phyloP scores from a whole-genome alignment of 2,888 invertebrate species.

The Bhutanitis thaidina region DNA sequence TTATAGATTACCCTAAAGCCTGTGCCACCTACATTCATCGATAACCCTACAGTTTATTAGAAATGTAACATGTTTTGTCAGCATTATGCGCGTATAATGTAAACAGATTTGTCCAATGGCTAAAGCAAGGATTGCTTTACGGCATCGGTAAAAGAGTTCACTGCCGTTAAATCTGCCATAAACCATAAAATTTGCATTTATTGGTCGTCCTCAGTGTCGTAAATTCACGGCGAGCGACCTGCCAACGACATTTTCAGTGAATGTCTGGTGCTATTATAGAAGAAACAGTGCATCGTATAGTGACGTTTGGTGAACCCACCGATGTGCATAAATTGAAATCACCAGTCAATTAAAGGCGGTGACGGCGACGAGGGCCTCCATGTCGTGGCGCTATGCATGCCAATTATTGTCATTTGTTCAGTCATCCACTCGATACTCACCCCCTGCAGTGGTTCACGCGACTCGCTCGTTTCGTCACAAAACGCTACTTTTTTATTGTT shows the following conservation, averaged over 20 bases:
- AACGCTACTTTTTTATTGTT: no score
- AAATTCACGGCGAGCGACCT: constrained; percentile 69
- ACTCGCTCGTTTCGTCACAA: not conserved
- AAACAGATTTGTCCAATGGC: constrained; percentile 45
- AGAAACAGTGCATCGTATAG: constrained; percentile 45
- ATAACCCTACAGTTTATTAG: no score
- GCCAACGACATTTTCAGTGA: constrained; percentile 74
- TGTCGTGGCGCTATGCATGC: constrained; percentile 45
- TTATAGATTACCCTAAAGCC: no score
- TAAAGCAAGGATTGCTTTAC: constrained; percentile 60
- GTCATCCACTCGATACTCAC: constrained; percentile 44
- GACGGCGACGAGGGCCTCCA: constrained; percentile 44
- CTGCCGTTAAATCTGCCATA: constrained; percentile 74
- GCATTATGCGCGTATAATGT: not conserved
- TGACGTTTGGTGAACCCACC: constrained; percentile 56
- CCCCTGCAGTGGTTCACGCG: constrained; percentile 17
- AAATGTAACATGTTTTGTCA: not conserved
- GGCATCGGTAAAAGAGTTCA: constrained; percentile 72
- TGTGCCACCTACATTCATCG: no score
- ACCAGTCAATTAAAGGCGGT: constrained; percentile 67
- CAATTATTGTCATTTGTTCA: constrained; percentile 68
- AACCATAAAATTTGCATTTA: constrained; percentile 80
- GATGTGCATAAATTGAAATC: constrained; percentile 70
- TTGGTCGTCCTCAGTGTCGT: constrained; percentile 72
- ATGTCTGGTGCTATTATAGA: constrained; percentile 60